A percentile compares a stretch with the other conserved stretches of the same genome.
Evolutionary conservation across 2,888 invertebrate genomes (phyloP).

Genomic region (Diabrotica balteata): DNA sequence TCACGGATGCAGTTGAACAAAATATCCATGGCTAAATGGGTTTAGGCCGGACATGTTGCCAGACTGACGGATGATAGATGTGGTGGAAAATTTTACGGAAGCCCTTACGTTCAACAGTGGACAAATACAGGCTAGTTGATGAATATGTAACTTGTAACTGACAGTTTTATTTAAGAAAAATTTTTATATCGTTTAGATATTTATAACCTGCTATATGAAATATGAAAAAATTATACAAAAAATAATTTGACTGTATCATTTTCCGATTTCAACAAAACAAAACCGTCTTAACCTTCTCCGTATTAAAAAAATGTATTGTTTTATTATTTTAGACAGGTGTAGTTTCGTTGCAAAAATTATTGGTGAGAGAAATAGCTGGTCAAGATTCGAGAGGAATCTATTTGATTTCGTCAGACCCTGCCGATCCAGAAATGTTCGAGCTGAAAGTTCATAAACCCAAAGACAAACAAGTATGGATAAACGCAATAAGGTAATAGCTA

Average conservation of each 20-base stretch:
- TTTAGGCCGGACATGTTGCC: no score
- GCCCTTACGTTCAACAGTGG: no score
- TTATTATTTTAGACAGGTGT: conserved; percentile 76
- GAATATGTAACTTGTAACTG: no score
- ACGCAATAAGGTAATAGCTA: conserved; percentile 72
- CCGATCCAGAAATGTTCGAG: conserved; percentile 96
- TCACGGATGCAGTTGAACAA: no score
- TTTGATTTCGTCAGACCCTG: conserved; percentile 89
- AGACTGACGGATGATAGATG: no score
- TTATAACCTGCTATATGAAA: background rate
- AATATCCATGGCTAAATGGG: no score
- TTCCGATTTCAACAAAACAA: no score
- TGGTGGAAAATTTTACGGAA: no score
- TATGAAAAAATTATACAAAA: background rate
- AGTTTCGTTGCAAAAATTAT: conserved; percentile 87
- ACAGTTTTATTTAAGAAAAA: no score
- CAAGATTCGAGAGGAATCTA: conserved; percentile 89
- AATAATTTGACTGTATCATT: background rate
- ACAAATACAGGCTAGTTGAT: no score
- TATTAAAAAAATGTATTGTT: background rate
- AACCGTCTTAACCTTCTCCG: background rate
- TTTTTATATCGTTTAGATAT: no score
- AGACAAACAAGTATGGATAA: conserved; percentile 90
- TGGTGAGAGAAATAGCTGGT: conserved; percentile 94
- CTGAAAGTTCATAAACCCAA: conserved; percentile 86